Conservation (phyloP, 1,140 invertebrate species). For the Apocrypta bakeri region DNA sequence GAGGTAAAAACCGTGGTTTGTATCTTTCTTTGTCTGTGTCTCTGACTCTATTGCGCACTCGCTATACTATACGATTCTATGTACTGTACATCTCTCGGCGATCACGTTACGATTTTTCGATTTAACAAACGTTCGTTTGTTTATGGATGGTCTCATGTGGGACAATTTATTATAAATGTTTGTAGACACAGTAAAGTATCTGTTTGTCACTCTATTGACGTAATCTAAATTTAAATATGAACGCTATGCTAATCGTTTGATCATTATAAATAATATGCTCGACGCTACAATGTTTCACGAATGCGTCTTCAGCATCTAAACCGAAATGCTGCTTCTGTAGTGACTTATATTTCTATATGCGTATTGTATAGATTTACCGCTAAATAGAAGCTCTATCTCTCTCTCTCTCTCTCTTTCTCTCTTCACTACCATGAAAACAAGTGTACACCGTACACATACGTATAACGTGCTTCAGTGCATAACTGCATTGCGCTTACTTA, state of each 20-base stretch:
- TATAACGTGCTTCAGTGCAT: slow-evolving; percentile 30
- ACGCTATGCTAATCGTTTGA: too few relatives aligned
- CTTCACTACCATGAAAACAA: slow-evolving; percentile 29
- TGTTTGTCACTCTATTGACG: too few relatives aligned
- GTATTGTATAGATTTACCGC: slow-evolving; percentile 5
- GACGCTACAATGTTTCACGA: background rate
- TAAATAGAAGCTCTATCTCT: slow-evolving; percentile 35
- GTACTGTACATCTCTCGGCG: slow-evolving; percentile 43
- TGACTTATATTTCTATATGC: slow-evolving; percentile 42
- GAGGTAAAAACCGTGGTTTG: slow-evolving; percentile 97
- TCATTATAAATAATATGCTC: too few relatives aligned
- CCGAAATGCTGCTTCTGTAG: slow-evolving; percentile 70
- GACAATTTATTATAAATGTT: too few relatives aligned
- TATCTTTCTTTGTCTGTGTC: slow-evolving; percentile 73
- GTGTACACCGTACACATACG: slow-evolving; percentile 23
- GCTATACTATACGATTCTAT: too few relatives aligned
- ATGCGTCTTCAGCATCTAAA: slow-evolving; percentile 33
- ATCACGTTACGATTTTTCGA: slow-evolving; percentile 30
- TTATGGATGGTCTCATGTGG: too few relatives aligned
- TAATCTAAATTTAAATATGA: too few relatives aligned
- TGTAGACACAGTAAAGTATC: too few relatives aligned
- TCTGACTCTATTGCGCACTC: background rate
- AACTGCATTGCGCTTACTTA: slow-evolving; percentile 51
- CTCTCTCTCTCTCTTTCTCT: too few relatives aligned
- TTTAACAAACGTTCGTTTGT: background rate